These are phyloP conservation scores for Desmodus rotundus DNA, from an alignment of 2,113 vertebrate genomes.

Conservation along the genomic window DNA sequence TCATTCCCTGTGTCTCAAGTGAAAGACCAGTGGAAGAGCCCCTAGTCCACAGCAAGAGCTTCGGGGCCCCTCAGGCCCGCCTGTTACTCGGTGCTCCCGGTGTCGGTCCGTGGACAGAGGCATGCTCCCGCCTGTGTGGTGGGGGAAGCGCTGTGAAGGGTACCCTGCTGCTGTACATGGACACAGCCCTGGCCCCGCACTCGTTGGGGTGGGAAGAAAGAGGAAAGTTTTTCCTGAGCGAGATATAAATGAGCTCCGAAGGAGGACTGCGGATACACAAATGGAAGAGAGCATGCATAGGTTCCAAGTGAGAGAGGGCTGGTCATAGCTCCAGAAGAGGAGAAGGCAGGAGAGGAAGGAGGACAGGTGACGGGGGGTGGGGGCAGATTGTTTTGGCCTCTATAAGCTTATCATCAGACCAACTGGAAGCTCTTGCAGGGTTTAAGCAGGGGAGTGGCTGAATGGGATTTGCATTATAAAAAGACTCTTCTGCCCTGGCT, in stretches of 20 bases:
- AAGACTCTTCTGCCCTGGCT: neutral
- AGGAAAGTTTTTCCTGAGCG: neutral
- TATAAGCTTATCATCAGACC: neutral
- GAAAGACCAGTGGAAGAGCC: neutral
- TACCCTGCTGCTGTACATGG: neutral
- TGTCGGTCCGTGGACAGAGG: neutral
- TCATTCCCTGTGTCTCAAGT: neutral
- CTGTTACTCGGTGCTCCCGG: neutral
- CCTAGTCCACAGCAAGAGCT: neutral
- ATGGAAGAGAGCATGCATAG: neutral
- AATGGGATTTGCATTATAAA: neutral
- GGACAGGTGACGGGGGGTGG: neutral
- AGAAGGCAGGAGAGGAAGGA: neutral
- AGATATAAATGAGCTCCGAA: neutral
- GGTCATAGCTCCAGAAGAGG: neutral
- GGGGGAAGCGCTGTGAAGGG: neutral
- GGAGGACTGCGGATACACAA: neutral
- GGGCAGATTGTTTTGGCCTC: neutral
- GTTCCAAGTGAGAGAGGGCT: neutral
- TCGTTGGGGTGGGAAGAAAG: neutral
- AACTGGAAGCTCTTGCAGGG: neutral
- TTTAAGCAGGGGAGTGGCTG: neutral
- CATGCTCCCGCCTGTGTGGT: neutral
- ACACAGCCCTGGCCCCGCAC: neutral
- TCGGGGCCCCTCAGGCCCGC: neutral